Conservation (phyloP, 2,113 vertebrate genomes). For the Amazona guildingii region DNA sequence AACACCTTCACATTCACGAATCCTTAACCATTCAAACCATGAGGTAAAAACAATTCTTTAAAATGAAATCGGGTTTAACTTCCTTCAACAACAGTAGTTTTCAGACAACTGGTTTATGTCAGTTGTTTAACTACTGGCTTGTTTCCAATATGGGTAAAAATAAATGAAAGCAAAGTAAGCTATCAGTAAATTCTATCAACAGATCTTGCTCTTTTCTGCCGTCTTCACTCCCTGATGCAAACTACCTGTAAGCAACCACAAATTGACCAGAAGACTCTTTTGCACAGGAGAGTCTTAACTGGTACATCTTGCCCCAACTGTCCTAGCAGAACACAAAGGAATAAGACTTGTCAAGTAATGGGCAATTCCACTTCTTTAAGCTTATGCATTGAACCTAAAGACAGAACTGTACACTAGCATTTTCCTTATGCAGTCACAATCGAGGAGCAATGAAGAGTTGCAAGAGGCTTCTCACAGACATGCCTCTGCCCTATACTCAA, state of each 20-base stretch:
- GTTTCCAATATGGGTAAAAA: not conserved
- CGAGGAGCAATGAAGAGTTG: not conserved
- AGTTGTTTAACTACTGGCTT: not conserved
- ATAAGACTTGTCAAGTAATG: not conserved
- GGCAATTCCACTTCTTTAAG: not conserved
- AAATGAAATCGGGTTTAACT: not conserved
- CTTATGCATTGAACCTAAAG: not conserved
- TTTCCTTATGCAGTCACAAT: not conserved
- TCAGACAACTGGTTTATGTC: not conserved
- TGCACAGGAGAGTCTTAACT: not conserved
- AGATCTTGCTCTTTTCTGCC: not conserved
- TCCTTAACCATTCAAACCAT: not conserved
- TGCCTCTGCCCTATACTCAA: not conserved
- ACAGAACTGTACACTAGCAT: not conserved
- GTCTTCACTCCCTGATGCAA: not conserved
- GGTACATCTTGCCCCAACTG: no score
- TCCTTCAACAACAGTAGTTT: not conserved
- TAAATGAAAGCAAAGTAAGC: not conserved
- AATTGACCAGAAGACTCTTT: not conserved
- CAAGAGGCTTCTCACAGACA: not conserved
- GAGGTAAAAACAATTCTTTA: accelerated
- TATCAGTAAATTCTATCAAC: not conserved
- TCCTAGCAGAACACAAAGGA: not conserved
- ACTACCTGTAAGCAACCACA: not conserved
- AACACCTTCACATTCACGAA: not conserved